phyloP scores from a whole-genome alignment of 2,797 vertebrate genomes.

The Spinus pinus region DNA sequence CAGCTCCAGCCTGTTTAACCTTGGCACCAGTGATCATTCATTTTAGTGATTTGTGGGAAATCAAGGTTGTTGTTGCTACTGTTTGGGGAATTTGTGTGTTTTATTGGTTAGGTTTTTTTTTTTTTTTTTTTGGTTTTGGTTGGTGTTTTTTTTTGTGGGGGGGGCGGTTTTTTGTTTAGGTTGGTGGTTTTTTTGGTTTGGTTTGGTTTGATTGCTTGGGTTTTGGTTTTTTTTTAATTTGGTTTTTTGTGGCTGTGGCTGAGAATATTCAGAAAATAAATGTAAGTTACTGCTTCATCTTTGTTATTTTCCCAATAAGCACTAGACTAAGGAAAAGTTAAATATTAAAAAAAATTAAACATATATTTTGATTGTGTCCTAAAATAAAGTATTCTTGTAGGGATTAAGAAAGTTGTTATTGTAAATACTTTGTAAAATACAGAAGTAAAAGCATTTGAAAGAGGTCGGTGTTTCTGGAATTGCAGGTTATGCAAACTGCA shows the following conservation, averaged over 20 bases:
- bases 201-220: neutral
- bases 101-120: rapidly evolving
- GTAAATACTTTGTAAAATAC: neutral
- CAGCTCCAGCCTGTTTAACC: neutral
- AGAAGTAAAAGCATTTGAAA: neutral
- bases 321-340: neutral
- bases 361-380: neutral
- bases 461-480: neutral
- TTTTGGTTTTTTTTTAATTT: neutral
- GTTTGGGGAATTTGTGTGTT: rapidly evolving
- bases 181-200: neutral
- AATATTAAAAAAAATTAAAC: neutral
- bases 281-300: neutral
- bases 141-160: too few relatives aligned
- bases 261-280: neutral
- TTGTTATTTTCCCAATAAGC: neutral
- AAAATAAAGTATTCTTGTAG: neutral
- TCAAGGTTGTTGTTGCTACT: neutral
- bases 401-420: neutral
- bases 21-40: neutral
- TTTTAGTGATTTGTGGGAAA: neutral
- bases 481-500: neutral
- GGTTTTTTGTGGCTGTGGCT: neutral
- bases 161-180: too few relatives aligned
- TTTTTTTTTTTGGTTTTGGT: neutral